A percentile compares a stretch with the other conserved stretches of the same genome.
Evolutionary conservation across 2,113 vertebrate species (phyloP).

Genomic region (Bombycilla garrulus): DNA sequence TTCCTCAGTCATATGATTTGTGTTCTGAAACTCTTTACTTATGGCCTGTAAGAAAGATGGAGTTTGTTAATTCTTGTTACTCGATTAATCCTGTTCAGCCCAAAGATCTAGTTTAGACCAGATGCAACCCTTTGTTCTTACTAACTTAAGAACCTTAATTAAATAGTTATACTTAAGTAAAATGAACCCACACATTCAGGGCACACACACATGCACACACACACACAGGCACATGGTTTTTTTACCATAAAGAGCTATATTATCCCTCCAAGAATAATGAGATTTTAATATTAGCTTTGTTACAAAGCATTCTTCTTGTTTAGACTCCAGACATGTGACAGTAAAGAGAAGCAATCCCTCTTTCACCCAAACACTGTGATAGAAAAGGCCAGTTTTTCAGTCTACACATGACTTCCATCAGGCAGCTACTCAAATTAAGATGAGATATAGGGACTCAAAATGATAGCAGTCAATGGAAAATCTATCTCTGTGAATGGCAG

Average conservation of each 20-base stretch:
- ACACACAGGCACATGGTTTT: background rate
- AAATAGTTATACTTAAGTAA: background rate
- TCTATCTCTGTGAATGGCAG: slow-evolving; percentile 17
- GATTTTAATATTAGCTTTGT: slow-evolving; percentile 48
- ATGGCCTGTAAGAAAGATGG: background rate
- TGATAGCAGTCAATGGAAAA: slow-evolving; percentile 46
- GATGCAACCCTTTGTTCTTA: background rate
- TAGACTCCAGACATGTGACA: slow-evolving; percentile 29
- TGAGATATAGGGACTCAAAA: slow-evolving; percentile 14
- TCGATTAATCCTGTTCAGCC: background rate
- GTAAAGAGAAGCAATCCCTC: slow-evolving; percentile 25
- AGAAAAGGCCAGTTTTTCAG: slow-evolving; percentile 43
- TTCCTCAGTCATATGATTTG: background rate
- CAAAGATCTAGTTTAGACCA: background rate
- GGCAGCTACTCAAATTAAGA: slow-evolving; percentile 34
- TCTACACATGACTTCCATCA: background rate
- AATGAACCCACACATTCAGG: background rate
- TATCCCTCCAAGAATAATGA: slow-evolving; percentile 1
- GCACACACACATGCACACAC: rapidly evolving
- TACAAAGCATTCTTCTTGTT: slow-evolving; percentile 21
- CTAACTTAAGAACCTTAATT: background rate
- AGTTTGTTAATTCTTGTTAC: background rate
- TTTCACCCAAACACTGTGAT: slow-evolving; percentile 18
- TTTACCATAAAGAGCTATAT: slow-evolving; percentile 1
- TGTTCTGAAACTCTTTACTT: background rate